Evolutionary conservation across 2,113 vertebrate genomes (phyloP).

Genomic region (Petaurus breviceps): DNA sequence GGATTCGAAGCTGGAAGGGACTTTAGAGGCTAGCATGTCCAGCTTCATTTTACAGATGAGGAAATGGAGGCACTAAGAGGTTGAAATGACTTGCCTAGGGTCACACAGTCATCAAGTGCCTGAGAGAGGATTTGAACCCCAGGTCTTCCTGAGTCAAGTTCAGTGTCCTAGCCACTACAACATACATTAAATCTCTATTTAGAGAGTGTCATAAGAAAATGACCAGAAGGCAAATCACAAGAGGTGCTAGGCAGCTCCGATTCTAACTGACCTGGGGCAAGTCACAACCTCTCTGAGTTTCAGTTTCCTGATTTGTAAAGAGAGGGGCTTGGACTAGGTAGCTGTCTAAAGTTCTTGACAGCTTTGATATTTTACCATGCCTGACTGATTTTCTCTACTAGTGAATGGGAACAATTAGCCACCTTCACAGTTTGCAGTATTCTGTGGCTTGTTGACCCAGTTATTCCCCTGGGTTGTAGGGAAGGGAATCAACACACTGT

Average conservation of each 20-base stretch:
- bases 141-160: neutral
- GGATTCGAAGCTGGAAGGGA: neutral
- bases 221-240: neutral
- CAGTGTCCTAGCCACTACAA: neutral
- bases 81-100: too few species aligned
- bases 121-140: too few species aligned
- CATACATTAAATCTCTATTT: neutral
- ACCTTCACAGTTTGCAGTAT: neutral
- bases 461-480: neutral
- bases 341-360: neutral
- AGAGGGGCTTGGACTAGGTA: neutral
- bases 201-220: neutral
- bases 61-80: neutral
- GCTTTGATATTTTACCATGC: constrained; percentile 29
- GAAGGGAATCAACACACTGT: neutral
- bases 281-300: neutral
- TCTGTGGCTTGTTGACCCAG: neutral
- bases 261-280: neutral
- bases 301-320: neutral
- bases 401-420: neutral
- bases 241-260: neutral
- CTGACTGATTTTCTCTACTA: neutral
- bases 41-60: neutral
- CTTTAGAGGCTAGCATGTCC: neutral
- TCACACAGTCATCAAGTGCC: too few species aligned